Evolutionary conservation across 2,113 vertebrate species (phyloP), one percentile per base, ranked within the genome.

Genomic region (Chloropsis hardwickii): DNA sequence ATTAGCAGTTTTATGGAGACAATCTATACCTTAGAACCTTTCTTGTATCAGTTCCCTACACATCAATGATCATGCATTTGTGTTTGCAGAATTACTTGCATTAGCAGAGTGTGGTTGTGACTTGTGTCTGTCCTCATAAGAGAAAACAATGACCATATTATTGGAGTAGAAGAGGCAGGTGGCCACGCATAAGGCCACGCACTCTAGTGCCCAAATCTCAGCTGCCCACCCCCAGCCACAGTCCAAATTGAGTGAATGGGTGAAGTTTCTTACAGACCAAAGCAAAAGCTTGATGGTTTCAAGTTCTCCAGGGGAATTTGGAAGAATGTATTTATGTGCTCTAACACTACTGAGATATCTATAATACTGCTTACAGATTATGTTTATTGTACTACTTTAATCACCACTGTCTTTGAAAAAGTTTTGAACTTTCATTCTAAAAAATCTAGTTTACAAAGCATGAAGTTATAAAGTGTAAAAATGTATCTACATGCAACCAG

Each of bases 121-220:
- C 16, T 50, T 31, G 14, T 72, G 78, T 51, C 56, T 76, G 14
- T 27, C n/a, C 45, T 61, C 28, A 2, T 5, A 62, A 29, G 24
- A 71, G 57, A 88, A 86, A 51, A 18, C 10, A 42, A 51, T 42
- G 56, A 29, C 35, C 10, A 2, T 13, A 44, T 14, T 15, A 40
- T 5, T 42, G 42, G n/a, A 53, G n/a, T 27, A 31, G 58, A 57
- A 47, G 31, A 31, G n/a, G 7, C 69, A 88, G 35, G 60, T 24
- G 22, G 48, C 17, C n/a, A 31, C 2, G 1, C 4, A 0, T 3
- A 61, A 29, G 1, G 27, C 12, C 71, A 53, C 6, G 14, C 5
- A 9, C 47, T 44, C 12, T 8, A 25, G 11, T 31, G 28, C 61
- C 40, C 24, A 71, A 78, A 86, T n/a, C 48, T 76, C 70, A 79